Base-by-base conservation (phyloP, 1,140 invertebrate genomes). In the Alviniconcha marisindica region DNA sequence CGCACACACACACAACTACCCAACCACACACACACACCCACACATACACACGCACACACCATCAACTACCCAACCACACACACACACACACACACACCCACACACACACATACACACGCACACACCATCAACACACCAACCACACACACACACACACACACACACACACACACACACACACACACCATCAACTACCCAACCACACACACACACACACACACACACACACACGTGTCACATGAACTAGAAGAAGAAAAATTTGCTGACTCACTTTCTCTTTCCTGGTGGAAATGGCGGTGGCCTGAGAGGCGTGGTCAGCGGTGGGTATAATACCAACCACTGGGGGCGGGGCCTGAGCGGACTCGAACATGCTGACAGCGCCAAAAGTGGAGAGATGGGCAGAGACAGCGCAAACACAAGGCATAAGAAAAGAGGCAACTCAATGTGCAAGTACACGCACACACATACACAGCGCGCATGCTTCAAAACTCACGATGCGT, bases 331-430 rank as follows among this genome's bases (percentile, higher is more conserved):
- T 69, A 38, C 74, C 54, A 15, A 82, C 33, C 60, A 69, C 82
- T 0, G 51, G 79, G 66, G 81, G 51, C 31, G 80, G 85, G 31
- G 54, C 48, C 40, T 66, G 63, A 33, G 71, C 56, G 54, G 77
- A 77, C 36, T 89, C 88, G 81, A 89, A 85, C 88, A 89, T 89
- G 85, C 88, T 89, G 87, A 51, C 78, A 82, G 76, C 66, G 77
- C 71, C 83, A 81, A 74, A 44, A 80, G 80, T 56, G 69, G 56
- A 77, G 38, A 80, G 78, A 36, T 48, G 54, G 80, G 69, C 74
- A 80, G 63, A 80, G 40, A 38, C 3, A 51, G 74, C 38, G 28
- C n/a, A 69, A 81, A 15, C 21, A 81, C 21, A 77, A 1, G 76
- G 40, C 74, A 63, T 1, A 15, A 83, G 54, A 38, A 78, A 54